These are phyloP conservation scores for Urocyon cinereoargenteus DNA, from an alignment of 2,797 vertebrate species.

Conservation along the genomic window DNA sequence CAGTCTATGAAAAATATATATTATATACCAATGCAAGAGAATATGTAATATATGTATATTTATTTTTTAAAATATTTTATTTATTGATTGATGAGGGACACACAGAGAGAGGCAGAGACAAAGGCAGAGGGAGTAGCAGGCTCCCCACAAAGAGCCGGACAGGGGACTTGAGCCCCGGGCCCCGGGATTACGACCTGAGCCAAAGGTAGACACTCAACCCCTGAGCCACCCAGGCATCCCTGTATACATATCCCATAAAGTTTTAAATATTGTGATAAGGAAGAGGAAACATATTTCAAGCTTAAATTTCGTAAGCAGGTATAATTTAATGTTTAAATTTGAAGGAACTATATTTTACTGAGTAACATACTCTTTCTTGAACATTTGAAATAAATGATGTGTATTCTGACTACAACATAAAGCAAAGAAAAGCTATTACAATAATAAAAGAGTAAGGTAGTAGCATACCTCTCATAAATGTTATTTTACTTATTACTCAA, in stretches of 20 bases:
- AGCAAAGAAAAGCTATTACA: background rate
- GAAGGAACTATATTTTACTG: background rate
- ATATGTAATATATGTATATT: background rate
- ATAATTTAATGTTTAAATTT: background rate
- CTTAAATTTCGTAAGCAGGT: background rate
- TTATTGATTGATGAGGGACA: too few species aligned
- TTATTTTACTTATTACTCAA: background rate
- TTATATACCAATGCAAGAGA: background rate
- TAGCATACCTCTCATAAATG: background rate
- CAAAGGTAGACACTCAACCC: too few species aligned
- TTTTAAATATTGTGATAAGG: slow-evolving; percentile 1
- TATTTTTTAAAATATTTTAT: too few species aligned
- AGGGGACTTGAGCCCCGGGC: too few species aligned
- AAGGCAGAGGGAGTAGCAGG: too few species aligned
- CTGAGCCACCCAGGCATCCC: too few species aligned
- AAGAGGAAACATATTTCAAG: background rate
- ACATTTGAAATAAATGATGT: background rate
- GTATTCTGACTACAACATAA: background rate
- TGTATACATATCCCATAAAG: background rate
- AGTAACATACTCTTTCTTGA: background rate
- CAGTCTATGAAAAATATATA: background rate
- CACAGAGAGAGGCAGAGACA: too few species aligned
- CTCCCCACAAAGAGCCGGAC: too few species aligned
- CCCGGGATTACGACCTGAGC: too few species aligned
- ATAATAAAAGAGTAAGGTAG: background rate